phyloP scores from a whole-genome alignment of 2,888 invertebrate genomes.

The Pyralis farinalis region DNA sequence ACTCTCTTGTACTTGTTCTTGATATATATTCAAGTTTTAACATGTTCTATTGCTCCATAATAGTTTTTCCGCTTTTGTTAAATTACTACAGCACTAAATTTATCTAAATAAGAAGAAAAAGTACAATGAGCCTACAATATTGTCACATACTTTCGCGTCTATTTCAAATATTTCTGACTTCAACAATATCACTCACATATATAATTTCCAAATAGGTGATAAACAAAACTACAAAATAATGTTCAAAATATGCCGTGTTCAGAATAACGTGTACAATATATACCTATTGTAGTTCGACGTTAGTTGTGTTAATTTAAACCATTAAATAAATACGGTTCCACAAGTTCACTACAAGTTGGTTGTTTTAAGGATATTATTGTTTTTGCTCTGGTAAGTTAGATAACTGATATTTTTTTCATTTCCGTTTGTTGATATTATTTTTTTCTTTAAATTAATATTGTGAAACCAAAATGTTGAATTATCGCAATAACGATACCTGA shows the following conservation, averaged over 20 bases:
- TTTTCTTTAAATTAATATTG: slow-evolving; percentile 7
- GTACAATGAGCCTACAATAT: too few relatives aligned
- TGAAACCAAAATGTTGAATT: slow-evolving; percentile 42
- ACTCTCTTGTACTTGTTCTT: too few relatives aligned
- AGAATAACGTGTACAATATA: slow-evolving; percentile 12
- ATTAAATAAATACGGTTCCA: slow-evolving; percentile 19
- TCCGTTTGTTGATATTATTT: slow-evolving; percentile 20
- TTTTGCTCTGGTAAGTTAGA: slow-evolving; percentile 1
- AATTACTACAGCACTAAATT: too few relatives aligned
- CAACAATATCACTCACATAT: too few relatives aligned
- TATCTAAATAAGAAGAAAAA: too few relatives aligned
- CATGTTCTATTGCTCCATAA: too few relatives aligned
- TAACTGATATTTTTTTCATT: slow-evolving; percentile 2
- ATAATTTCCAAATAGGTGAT: not conserved
- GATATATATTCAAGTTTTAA: too few relatives aligned
- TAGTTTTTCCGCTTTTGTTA: too few relatives aligned
- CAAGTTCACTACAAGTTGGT: slow-evolving; percentile 65
- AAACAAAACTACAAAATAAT: slow-evolving; percentile 10
- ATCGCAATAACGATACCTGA: slow-evolving; percentile 61
- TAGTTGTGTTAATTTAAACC: slow-evolving; percentile 10
- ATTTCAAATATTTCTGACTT: too few relatives aligned
- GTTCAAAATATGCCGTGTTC: slow-evolving; percentile 17
- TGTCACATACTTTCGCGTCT: too few relatives aligned
- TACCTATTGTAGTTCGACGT: slow-evolving; percentile 16
- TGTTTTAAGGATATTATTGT: slow-evolving; percentile 56